Evolutionary conservation across 2,888 invertebrate genomes (phyloP).

Genomic region (Ophion obscuratus): DNA sequence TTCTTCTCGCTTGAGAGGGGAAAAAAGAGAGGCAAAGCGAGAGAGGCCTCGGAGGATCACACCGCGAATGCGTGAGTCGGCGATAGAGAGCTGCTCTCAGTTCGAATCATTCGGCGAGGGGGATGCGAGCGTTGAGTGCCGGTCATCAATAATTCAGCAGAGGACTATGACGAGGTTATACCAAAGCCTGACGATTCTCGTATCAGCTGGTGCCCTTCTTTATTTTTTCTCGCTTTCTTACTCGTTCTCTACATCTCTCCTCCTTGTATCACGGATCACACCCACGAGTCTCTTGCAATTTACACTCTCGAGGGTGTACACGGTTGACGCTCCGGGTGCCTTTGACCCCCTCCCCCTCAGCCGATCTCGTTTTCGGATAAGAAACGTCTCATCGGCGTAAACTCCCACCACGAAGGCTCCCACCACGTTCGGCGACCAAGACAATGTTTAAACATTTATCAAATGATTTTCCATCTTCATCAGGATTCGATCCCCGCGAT

Average conservation of each 20-base stretch:
- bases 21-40: no score
- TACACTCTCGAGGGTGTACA: conserved; percentile 35
- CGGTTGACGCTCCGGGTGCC: conserved; percentile 24
- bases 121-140: conserved; percentile 77
- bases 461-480: neutral
- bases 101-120: conserved; percentile 64
- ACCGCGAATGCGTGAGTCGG: conserved; percentile 27
- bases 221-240: conserved; percentile 46
- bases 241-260: conserved; percentile 40
- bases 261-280: conserved; percentile 58
- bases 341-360: conserved; percentile 18
- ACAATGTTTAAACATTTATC: neutral
- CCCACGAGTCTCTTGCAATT: conserved; percentile 40
- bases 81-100: conserved; percentile 17
- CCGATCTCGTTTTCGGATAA: no score
- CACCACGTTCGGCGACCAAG: no score
- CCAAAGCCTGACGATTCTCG: conserved; percentile 70
- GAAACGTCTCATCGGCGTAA: no score
- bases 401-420: no score
- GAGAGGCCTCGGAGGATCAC: no score
- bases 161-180: conserved; percentile 82
- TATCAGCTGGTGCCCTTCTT: conserved; percentile 51
- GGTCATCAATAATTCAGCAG: conserved; percentile 83
- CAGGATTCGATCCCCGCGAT: no score
- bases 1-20: no score